Conservation (phyloP, 2,797 vertebrate species). For the Enteromius mattozi region DNA sequence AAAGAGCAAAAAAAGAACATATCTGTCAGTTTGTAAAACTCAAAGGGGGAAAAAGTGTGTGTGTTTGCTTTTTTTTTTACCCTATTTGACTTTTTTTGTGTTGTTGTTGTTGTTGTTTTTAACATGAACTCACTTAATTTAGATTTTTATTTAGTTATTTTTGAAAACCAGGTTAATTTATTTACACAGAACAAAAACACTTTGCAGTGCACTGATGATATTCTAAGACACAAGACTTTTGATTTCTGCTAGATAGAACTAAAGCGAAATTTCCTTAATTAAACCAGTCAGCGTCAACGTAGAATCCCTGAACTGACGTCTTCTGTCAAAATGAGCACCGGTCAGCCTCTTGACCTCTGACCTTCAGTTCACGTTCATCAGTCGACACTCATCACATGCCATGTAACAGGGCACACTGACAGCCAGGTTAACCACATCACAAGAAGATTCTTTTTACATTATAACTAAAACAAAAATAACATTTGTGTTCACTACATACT, state of each 20-base stretch:
- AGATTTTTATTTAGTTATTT: neutral
- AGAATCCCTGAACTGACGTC: neutral
- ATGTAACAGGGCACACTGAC: neutral
- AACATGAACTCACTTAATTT: neutral
- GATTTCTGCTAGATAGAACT: neutral
- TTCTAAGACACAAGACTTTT: neutral
- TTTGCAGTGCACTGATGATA: neutral
- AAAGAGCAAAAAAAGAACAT: neutral
- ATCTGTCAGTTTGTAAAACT: neutral
- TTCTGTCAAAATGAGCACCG: conserved; percentile 6
- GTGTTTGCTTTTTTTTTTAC: neutral
- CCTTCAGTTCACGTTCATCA: neutral
- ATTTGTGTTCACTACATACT: neutral
- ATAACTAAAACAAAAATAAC: neutral
- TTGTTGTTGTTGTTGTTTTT: neutral
- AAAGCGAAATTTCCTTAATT: neutral
- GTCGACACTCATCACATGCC: neutral
- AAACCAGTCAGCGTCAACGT: neutral
- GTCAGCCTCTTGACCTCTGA: neutral
- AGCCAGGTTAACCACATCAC: neutral
- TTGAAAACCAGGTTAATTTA: neutral
- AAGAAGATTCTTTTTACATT: neutral
- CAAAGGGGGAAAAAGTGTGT: neutral
- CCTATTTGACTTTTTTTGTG: no score
- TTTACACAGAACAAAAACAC: neutral